Evolutionary conservation across 2,797 vertebrate genomes (phyloP), one percentile per base, ranked within the genome.

Genomic region (Austrolebias charrua): DNA sequence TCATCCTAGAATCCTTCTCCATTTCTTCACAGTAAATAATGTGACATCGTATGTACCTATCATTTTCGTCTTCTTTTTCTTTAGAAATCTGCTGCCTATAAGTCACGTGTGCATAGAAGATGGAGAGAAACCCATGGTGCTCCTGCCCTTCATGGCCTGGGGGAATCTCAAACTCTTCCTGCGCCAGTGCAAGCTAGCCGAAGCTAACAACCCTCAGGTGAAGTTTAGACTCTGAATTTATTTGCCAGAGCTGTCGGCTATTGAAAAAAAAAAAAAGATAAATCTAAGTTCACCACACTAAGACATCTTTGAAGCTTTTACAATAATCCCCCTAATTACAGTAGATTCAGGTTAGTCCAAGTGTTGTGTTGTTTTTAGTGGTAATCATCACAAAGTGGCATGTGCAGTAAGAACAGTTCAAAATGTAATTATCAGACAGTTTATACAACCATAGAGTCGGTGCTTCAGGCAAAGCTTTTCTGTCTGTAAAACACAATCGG

Each of bases 151-250:
- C 81, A 96, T 99, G 95, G 96, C 95, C 47, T 99, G 98, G 98
- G 98, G 98, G 16, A 99, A 99, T 84, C 95, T 99, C 49, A 99
- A 99, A 76, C 93, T 98, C 44, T 99, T 99, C 87, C 89, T 99
- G 83, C 91, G 97, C 54, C 98, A 99, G 78, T 99, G 97, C 93
- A 99, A 99, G 88, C 86, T 99, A 79, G 97, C 97, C 1, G 98
- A 99, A 85, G 98, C 98, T 49, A 99, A 99, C 91, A 99, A 99
- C 79, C 98, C 98, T 65, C 98, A 99, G 96, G 98, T 99, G 71
- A 92, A 86, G 31, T 33, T 62, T 31, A 16, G 57, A 10, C 55
- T 48, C 38, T 0, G 19, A 14, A 4, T 45, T 40, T 9, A 24
- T 42, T 33, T 15, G 31, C 60, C n/a, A 15, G 3, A 38, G 29